phyloP scores from a whole-genome alignment of 64 coral and sea anemone species.

The Anthopleura sola region DNA sequence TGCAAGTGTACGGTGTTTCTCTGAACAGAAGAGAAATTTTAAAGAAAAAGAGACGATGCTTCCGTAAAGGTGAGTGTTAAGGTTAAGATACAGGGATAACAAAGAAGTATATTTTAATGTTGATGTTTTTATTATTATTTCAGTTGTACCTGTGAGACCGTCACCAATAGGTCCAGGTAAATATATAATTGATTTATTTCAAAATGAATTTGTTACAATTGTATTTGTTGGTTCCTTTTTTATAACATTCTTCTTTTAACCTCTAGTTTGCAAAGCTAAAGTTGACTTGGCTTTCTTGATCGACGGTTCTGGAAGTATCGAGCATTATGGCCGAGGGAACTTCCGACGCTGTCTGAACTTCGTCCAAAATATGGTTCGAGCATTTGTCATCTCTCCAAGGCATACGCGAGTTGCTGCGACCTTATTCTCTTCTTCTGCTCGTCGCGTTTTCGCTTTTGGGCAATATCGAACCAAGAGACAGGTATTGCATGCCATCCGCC shows the following conservation, averaged over 20 bases:
- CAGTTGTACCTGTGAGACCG: no score
- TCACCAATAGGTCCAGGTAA: neutral
- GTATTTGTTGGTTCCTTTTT: neutral
- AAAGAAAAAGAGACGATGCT: slow-evolving; percentile 43
- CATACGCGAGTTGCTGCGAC: slow-evolving; percentile 54
- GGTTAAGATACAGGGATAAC: no score
- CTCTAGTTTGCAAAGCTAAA: slow-evolving; percentile 48
- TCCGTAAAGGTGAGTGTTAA: slow-evolving; percentile 30
- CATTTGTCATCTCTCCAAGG: slow-evolving; percentile 48
- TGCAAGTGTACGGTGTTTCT: slow-evolving; percentile 69
- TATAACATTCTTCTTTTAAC: neutral
- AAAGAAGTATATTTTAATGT: no score
- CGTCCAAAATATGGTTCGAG: slow-evolving; percentile 75
- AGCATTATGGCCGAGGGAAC: slow-evolving; percentile 46
- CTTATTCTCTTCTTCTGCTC: slow-evolving; percentile 40
- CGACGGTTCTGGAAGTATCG: slow-evolving; percentile 87
- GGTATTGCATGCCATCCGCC: slow-evolving; percentile 25
- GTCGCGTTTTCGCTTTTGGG: slow-evolving; percentile 57
- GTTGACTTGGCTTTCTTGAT: slow-evolving; percentile 67
- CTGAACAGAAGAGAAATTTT: slow-evolving; percentile 34
- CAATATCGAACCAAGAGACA: slow-evolving; percentile 24
- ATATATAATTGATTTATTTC: neutral
- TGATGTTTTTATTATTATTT: no score
- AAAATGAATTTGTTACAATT: no score
- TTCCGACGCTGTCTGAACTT: slow-evolving; percentile 62